Conservation (phyloP, 2,113 vertebrate species). For the Etheostoma cragini region DNA sequence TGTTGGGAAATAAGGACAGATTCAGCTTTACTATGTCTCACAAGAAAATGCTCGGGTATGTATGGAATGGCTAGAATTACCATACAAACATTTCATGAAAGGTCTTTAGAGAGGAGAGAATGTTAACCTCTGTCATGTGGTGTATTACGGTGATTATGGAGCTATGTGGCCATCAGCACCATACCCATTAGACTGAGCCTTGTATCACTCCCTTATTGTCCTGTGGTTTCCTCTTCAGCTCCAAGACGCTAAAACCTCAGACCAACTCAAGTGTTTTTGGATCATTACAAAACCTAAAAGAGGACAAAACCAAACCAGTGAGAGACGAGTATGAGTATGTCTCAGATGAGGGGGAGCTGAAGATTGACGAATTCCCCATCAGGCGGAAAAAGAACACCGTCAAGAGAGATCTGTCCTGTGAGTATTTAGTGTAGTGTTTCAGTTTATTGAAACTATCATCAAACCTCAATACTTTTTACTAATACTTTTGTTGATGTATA, state of each 20-base stretch:
- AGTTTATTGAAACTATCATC: conserved; percentile 14
- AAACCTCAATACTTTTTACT: background rate
- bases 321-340: conserved; percentile 98
- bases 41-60: conserved; percentile 93
- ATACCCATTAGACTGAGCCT: conserved; percentile 47
- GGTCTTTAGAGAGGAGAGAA: conserved; percentile 7
- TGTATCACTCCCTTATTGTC: conserved; percentile 33
- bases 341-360: conserved; percentile 96
- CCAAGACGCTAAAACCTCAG: conserved; percentile 93
- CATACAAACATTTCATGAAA: conserved; percentile 8
- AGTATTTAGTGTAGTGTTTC: conserved; percentile 71
- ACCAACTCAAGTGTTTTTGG: conserved; percentile 92
- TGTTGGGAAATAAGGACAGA: conserved; percentile 92
- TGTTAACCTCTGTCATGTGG: conserved; percentile 35
- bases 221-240: conserved; percentile 81
- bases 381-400: conserved; percentile 94
- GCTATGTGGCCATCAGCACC: conserved; percentile 48
- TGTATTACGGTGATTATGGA: conserved; percentile 41
- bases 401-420: conserved; percentile 95
- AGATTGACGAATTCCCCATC: conserved; percentile 99
- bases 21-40: conserved; percentile 96
- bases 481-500: background rate
- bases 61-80: conserved; percentile 27
- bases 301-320: conserved; percentile 94
- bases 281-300: conserved; percentile 96